Evolutionary conservation across 2,888 invertebrate genomes (phyloP).

Genomic region (Lochmaea crataegi): DNA sequence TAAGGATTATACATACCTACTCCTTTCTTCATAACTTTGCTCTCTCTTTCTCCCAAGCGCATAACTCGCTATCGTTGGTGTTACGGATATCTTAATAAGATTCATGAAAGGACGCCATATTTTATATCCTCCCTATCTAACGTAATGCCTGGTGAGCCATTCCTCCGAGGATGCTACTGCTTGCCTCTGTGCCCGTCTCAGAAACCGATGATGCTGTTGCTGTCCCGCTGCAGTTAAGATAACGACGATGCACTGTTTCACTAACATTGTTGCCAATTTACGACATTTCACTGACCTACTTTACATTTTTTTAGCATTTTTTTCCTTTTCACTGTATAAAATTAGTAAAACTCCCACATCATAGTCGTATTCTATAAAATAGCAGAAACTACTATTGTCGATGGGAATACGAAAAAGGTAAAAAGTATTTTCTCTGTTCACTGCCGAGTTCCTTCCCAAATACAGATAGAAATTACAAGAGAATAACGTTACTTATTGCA

Average conservation of each 20-base stretch:
- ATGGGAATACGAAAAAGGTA: conserved; percentile 14
- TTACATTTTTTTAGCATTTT: not conserved
- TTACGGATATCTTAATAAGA: conserved; percentile 83
- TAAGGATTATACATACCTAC: conserved; percentile 68
- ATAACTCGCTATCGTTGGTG: conserved; percentile 68
- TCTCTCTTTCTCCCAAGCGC: conserved; percentile 54
- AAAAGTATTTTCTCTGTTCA: conserved; percentile 21
- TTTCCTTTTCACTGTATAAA: not conserved
- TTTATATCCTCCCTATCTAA: conserved; percentile 75
- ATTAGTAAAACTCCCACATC: conserved; percentile 28
- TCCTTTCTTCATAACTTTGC: conserved; percentile 69
- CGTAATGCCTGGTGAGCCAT: conserved; percentile 63
- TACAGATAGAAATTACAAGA: conserved; percentile 24
- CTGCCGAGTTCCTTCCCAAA: conserved; percentile 16
- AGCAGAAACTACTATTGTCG: conserved; percentile 6
- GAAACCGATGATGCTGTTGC: conserved; percentile 20
- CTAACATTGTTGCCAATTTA: conserved; percentile 14
- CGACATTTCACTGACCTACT: not conserved
- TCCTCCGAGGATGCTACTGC: conserved; percentile 45
- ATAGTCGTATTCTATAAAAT: conserved; percentile 12
- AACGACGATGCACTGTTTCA: conserved; percentile 51
- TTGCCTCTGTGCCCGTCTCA: conserved; percentile 35
- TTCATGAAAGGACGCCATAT: conserved; percentile 87
- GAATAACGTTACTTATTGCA: conserved; percentile 12
- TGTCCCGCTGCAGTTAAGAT: conserved; percentile 58